Conservation (phyloP, 2,113 vertebrate genomes). For the Malurus elegans region DNA sequence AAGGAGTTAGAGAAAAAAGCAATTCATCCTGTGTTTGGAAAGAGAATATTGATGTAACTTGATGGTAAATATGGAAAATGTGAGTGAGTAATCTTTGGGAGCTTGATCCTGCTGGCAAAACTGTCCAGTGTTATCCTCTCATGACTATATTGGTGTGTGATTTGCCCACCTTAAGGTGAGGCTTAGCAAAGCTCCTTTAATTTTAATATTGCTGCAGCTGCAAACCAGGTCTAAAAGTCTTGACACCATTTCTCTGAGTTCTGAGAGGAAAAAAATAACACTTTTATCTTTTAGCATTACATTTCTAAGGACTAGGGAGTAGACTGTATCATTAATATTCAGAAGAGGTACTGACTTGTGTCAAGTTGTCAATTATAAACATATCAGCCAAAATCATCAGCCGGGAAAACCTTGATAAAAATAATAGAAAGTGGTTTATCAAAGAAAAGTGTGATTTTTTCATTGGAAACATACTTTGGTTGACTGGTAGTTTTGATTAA, state of each 20-base stretch:
- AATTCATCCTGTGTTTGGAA: background rate
- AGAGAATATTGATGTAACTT: background rate
- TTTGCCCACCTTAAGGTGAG: background rate
- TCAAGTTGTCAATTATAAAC: constrained; percentile 12
- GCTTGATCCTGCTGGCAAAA: background rate
- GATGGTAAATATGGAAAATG: background rate
- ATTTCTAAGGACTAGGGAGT: background rate
- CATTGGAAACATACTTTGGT: background rate
- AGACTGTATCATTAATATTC: background rate
- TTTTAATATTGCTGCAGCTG: background rate
- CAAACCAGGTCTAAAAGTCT: background rate
- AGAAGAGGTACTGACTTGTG: background rate
- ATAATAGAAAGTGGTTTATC: constrained; percentile 29
- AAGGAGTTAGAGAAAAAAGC: background rate
- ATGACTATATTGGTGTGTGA: background rate
- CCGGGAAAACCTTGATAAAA: background rate
- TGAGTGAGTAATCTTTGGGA: background rate
- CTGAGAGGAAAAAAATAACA: background rate
- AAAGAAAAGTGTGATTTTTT: constrained; percentile 11
- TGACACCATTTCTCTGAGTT: background rate
- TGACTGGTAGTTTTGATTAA: constrained; percentile 15
- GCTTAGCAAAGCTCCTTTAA: background rate
- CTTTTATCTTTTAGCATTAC: background rate
- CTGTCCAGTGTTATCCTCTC: background rate
- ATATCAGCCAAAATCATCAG: constrained; percentile 29